Evolutionary conservation across 2,113 vertebrate species (phyloP).

Genomic region (Isichthys henryi): DNA sequence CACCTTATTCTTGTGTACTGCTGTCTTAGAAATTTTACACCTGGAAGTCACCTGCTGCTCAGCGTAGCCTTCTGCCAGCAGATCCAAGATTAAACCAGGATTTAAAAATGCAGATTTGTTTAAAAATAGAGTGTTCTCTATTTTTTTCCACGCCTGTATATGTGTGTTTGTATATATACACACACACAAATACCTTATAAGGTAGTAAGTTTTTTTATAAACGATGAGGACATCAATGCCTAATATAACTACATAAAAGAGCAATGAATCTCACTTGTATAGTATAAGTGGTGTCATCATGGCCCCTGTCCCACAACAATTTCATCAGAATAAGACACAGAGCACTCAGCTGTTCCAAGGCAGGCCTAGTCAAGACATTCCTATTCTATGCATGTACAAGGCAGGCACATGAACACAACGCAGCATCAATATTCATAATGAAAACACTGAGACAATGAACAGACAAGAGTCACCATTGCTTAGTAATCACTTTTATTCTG

Average conservation of each 20-base stretch:
- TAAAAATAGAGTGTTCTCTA: no score
- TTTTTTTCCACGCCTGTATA: neutral
- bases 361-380: neutral
- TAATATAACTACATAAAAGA: neutral
- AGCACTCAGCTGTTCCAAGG: neutral
- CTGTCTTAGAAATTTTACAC: no score
- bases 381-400: neutral
- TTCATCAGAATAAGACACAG: neutral
- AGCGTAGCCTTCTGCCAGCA: no score
- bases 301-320: neutral
- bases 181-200: neutral
- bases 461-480: constrained; percentile 32
- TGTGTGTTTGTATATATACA: neutral
- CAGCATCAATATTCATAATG: neutral
- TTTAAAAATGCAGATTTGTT: no score
- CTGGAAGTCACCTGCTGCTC: no score
- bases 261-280: neutral
- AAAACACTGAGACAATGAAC: neutral
- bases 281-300: neutral
- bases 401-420: no score
- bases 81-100: no score
- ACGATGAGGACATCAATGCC: neutral
- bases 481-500: constrained; percentile 55
- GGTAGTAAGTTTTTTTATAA: neutral
- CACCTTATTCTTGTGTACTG: no score